Conservation (phyloP, 2,113 vertebrate species). For the Odontesthes bonariensis region DNA sequence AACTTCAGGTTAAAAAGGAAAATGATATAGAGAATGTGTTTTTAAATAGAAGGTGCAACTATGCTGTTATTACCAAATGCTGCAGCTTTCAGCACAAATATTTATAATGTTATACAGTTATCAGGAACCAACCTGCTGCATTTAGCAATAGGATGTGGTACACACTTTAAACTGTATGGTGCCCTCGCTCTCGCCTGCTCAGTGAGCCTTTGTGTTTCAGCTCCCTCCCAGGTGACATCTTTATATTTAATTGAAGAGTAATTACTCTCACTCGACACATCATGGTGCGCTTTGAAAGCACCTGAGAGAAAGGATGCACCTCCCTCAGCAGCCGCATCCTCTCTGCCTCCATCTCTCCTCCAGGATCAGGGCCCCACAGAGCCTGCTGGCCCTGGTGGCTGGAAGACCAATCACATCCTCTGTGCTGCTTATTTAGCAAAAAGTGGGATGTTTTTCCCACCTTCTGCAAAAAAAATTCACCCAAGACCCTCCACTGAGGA, state of each 20-base stretch:
- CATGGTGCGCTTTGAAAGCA: constrained; percentile 72
- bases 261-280: constrained; percentile 70
- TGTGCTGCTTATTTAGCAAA: constrained; percentile 83
- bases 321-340: constrained; percentile 73
- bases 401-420: constrained; percentile 74
- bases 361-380: constrained; percentile 63
- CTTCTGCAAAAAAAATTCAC: constrained; percentile 76
- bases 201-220: constrained; percentile 36
- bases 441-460: constrained; percentile 75
- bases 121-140: constrained; percentile 4
- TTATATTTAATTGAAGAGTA: constrained; percentile 80
- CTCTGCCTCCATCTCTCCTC: constrained; percentile 70
- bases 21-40: constrained; percentile 44
- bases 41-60: constrained; percentile 24
- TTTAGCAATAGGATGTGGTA: not conserved
- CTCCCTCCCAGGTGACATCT: constrained; percentile 74
- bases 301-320: constrained; percentile 75
- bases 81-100: constrained; percentile 41
- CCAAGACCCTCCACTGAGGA: constrained; percentile 80
- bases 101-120: constrained; percentile 35
- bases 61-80: constrained; percentile 10
- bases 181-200: constrained; percentile 24
- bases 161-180: not conserved
- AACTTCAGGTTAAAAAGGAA: constrained; percentile 60
- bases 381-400: constrained; percentile 76